Evolutionary conservation across 2,797 vertebrate species (phyloP).

Genomic region (Sebastes trivittatus): DNA sequence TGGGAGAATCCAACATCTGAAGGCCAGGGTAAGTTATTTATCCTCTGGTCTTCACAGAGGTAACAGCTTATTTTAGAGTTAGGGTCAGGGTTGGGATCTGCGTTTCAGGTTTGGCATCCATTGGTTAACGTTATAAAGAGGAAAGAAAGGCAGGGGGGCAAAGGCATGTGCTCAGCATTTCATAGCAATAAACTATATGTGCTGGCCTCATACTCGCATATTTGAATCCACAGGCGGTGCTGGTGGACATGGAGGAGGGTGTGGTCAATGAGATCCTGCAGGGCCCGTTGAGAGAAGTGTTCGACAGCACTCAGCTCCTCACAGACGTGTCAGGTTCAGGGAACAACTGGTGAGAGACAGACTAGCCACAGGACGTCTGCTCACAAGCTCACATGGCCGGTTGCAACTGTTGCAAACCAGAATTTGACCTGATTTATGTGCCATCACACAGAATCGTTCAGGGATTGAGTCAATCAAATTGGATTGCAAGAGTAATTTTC

Average conservation of each 20-base stretch:
- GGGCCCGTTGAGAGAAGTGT: constrained; percentile 92
- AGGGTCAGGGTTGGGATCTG: neutral
- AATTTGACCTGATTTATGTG: neutral
- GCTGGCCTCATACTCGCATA: constrained; percentile 1
- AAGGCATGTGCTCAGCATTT: neutral
- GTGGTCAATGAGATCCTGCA: constrained; percentile 95
- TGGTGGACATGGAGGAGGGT: constrained; percentile 99
- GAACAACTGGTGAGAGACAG: constrained; percentile 95
- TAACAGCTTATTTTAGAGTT: constrained; percentile 3
- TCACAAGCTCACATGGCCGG: neutral
- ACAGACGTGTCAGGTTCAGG: constrained; percentile 97
- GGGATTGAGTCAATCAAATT: neutral
- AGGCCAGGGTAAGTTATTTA: constrained; percentile 89
- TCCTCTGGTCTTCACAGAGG: neutral
- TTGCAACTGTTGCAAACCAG: neutral
- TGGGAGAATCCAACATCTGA: constrained; percentile 89
- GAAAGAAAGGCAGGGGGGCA: neutral
- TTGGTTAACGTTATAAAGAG: constrained; percentile 3
- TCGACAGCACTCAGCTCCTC: constrained; percentile 94
- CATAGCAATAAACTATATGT: neutral
- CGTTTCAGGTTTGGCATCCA: neutral
- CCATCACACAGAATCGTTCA: neutral
- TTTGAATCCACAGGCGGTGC: constrained; percentile 85
- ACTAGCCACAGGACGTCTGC: neutral
- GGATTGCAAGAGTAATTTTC: neutral